A percentile compares a stretch with the other conserved stretches of the same genome.
phyloP scores from a whole-genome alignment of 2,113 vertebrate species.

The Promerops cafer region DNA sequence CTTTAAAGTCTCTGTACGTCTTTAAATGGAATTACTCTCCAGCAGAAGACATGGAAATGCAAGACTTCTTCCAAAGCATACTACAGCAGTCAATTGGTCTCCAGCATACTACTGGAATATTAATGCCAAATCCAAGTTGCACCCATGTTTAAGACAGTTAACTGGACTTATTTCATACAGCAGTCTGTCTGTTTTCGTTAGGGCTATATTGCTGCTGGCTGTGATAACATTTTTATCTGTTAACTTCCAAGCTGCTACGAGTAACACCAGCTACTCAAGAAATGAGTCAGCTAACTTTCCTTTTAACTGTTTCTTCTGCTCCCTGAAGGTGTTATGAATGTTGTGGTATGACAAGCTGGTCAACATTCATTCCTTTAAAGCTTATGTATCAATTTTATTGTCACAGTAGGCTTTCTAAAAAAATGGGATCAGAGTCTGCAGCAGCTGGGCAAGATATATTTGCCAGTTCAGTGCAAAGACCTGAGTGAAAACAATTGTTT shows the following conservation, averaged over 20 bases:
- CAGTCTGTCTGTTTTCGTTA: conserved; percentile 22
- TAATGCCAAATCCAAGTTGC: neutral
- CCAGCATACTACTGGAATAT: neutral
- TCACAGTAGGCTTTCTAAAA: conserved; percentile 22
- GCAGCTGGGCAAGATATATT: neutral
- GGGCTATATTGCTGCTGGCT: conserved; percentile 36
- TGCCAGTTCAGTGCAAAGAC: neutral
- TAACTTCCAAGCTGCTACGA: conserved; percentile 38
- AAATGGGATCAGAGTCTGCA: neutral
- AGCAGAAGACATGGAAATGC: neutral
- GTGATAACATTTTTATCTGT: conserved; percentile 66
- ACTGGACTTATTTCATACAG: neutral
- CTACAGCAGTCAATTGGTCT: neutral
- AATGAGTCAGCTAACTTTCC: conserved; percentile 71
- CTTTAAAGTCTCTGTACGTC: conserved; percentile 4
- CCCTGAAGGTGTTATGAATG: conserved; percentile 49
- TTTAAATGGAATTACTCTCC: conserved; percentile 25
- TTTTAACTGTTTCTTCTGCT: conserved; percentile 66
- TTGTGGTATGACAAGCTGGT: conserved; percentile 35
- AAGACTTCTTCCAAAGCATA: neutral
- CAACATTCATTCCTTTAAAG: conserved; percentile 41
- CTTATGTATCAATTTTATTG: conserved; percentile 41
- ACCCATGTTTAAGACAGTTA: neutral
- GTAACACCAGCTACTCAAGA: conserved; percentile 43
- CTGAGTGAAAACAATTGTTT: neutral